Evolutionary conservation across 2,113 vertebrate species (phyloP).

Genomic region (Piprites chloris): DNA sequence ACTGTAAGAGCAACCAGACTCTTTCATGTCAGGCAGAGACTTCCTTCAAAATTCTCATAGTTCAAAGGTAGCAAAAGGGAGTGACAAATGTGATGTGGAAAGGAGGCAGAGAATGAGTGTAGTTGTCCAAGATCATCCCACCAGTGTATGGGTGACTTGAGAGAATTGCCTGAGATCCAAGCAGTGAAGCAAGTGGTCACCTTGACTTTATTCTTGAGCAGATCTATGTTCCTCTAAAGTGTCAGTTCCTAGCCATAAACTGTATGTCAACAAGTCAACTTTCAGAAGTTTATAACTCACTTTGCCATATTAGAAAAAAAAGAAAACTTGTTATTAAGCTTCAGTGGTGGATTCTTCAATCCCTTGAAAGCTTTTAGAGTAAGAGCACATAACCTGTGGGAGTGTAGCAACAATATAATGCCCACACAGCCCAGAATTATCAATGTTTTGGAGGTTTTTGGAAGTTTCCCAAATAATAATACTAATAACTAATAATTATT

Average conservation of each 20-base stretch:
- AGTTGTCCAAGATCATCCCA: neutral
- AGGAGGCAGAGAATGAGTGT: fast-evolving
- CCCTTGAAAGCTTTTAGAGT: neutral
- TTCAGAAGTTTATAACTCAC: neutral
- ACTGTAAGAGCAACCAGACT: neutral
- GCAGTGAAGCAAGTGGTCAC: neutral
- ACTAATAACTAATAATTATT: neutral
- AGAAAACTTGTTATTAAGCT: neutral
- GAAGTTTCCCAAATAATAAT: neutral
- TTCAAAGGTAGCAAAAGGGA: neutral
- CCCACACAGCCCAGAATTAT: neutral
- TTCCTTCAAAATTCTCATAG: neutral
- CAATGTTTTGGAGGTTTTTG: neutral
- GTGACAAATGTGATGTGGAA: neutral
- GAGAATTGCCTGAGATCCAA: neutral
- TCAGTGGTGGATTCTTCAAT: neutral
- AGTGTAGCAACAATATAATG: neutral
- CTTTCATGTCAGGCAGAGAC: neutral
- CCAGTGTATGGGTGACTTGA: neutral
- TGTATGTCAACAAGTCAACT: fast-evolving
- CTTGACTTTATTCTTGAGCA: neutral
- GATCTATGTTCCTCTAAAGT: neutral
- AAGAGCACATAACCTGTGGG: neutral
- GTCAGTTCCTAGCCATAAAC: neutral
- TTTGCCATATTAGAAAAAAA: neutral